Base-by-base conservation (phyloP, 2,888 invertebrate species). In the Catocala fraxini region DNA sequence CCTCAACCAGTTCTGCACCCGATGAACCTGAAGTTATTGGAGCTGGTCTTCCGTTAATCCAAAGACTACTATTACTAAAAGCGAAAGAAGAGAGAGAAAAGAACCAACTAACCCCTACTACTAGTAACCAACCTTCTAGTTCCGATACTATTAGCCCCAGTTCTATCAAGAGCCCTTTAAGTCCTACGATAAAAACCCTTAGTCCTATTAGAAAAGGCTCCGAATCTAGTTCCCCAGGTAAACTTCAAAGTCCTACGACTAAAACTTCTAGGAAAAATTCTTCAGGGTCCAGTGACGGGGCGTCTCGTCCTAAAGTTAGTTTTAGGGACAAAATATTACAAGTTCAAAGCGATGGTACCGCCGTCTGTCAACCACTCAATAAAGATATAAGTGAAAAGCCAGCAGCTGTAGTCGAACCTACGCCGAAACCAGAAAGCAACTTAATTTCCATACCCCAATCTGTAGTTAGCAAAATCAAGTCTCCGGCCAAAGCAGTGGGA, bases 31-130 rank as follows among this genome's bases (percentile, higher is more conserved):
- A 96, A 88, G 94, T 96, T 11, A 95, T 96, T 59, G 96, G 96
- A 52, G 96, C 96, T 68, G 96, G 96, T 54, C 93, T 97, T 56
- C 97, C 97, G 5, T 94, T 97, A 5, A 88, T 97, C 33, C 97
- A 98, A 87, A 95, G 97, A 70, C 94, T 97, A 65, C 93, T 97
- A 33, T 91, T 97, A 68, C 92, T 97, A 51, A 97, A 97, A 92
- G 96, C 96, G 39, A 97, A 97, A 89, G 96, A 96, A 87, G 97
- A 97, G 73, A 92, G 93, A 67, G 95, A 95, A 52, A 88, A 93
- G 59, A 93, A 92, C 72, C 92, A 92, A 74, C 75, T 94, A 0
- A 93, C 93, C 5, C 91, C 92, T 4, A 83, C 89, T 9, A 86
- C 79, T 15, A 94, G 93, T 67, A 94, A 94, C 59, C 91, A 89